These are phyloP conservation scores for Hoplostethus mediterraneus DNA, from an alignment of 2,797 vertebrate species.

Conservation along the genomic window DNA sequence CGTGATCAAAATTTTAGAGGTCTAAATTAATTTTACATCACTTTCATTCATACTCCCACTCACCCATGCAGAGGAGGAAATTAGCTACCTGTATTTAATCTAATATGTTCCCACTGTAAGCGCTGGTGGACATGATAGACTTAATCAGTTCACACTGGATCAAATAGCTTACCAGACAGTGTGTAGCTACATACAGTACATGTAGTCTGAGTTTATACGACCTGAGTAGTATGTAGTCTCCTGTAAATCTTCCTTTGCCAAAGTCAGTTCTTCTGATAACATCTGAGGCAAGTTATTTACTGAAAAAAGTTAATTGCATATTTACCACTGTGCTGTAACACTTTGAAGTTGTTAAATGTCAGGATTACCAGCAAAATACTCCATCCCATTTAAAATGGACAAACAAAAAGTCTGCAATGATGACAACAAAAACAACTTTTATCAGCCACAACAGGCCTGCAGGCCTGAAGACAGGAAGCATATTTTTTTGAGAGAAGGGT, in stretches of 20 bases:
- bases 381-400: constrained; percentile 25
- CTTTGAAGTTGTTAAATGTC: constrained; percentile 18
- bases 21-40: constrained; percentile 85
- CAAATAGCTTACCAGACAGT: constrained; percentile 75
- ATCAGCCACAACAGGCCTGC: constrained; percentile 65
- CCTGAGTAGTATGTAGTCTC: neutral
- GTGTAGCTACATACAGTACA: constrained; percentile 63
- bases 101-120: constrained; percentile 83
- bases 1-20: constrained; percentile 84
- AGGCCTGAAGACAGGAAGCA: constrained; percentile 59
- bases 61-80: constrained; percentile 84
- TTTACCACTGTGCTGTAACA: constrained; percentile 1
- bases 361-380: constrained; percentile 6
- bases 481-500: constrained; percentile 79
- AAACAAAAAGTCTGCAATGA: constrained; percentile 14
- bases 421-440: constrained; percentile 50
- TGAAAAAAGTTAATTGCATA: constrained; percentile 8
- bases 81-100: constrained; percentile 86
- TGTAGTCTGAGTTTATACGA: constrained; percentile 58
- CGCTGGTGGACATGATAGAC: constrained; percentile 84
- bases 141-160: constrained; percentile 81
- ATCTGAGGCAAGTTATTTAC: constrained; percentile 7
- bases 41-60: constrained; percentile 83
- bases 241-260: constrained; percentile 17
- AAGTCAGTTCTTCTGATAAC: constrained; percentile 6